Conservation (phyloP, 2,113 vertebrate species). For the Prochilodus magdalenae region DNA sequence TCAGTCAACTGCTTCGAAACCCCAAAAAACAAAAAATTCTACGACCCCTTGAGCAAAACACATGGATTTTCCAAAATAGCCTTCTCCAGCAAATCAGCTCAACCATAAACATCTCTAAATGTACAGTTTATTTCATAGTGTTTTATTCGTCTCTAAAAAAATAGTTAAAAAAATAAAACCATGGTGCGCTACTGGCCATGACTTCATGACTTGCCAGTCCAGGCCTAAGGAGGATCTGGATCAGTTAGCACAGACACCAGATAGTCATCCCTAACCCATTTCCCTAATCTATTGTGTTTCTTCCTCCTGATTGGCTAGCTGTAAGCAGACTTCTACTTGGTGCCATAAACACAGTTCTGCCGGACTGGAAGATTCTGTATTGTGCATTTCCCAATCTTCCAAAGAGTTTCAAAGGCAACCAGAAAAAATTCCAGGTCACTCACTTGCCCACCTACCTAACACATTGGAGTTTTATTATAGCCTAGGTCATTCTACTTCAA, state of each 20-base stretch:
- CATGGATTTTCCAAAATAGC: constrained; percentile 46
- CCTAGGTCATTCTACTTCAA: constrained; percentile 81
- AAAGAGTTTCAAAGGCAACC: constrained; percentile 73
- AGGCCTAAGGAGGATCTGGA: constrained; percentile 40
- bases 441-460: constrained; percentile 59
- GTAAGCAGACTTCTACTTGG: constrained; percentile 36
- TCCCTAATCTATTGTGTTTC: constrained; percentile 11
- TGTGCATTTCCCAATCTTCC: constrained; percentile 50
- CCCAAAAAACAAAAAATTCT: background rate
- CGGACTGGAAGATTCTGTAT: constrained; percentile 37
- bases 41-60: constrained; percentile 31
- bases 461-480: constrained; percentile 73
- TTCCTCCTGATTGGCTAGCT: constrained; percentile 50
- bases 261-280: background rate
- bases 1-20: constrained; percentile 28
- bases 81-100: constrained; percentile 40
- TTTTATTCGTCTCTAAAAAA: constrained; percentile 70
- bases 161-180: constrained; percentile 71
- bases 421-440: constrained; percentile 57
- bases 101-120: constrained; percentile 54
- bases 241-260: background rate
- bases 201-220: constrained; percentile 37
- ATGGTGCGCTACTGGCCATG: constrained; percentile 57
- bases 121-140: constrained; percentile 57
- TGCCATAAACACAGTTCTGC: constrained; percentile 48